phyloP scores from a whole-genome alignment of 2,113 vertebrate species.

The Boleophthalmus pectinirostris region DNA sequence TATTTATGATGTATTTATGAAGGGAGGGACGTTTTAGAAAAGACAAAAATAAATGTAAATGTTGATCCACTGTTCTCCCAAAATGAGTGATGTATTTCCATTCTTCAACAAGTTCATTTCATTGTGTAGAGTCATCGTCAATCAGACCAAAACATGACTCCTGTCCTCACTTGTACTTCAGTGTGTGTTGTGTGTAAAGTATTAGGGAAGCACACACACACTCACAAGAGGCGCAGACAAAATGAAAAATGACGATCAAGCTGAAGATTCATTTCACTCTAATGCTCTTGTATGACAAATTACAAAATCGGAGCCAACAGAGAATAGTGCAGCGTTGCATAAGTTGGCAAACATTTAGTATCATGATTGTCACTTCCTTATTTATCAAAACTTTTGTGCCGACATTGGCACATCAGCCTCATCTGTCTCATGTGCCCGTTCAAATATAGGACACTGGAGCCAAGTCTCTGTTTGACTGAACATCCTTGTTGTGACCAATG shows the following conservation, averaged over 20 bases:
- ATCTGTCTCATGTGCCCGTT: slow-evolving; percentile 45
- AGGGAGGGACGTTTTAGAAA: background rate
- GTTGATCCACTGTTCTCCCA: background rate
- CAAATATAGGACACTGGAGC: slow-evolving; percentile 22
- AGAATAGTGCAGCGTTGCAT: slow-evolving; percentile 23
- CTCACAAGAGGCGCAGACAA: background rate
- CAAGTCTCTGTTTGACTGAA: slow-evolving; percentile 30
- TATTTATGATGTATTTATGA: too few species aligned
- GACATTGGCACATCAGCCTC: slow-evolving; percentile 31
- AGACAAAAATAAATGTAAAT: background rate
- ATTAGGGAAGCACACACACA: background rate
- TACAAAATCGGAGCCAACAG: slow-evolving; percentile 19
- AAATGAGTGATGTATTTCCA: background rate
- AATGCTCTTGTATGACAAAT: slow-evolving; percentile 23
- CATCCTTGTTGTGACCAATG: slow-evolving; percentile 36
- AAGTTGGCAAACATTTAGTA: slow-evolving; percentile 37
- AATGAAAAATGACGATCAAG: background rate
- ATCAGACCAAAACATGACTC: background rate
- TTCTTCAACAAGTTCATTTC: background rate
- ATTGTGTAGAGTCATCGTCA: background rate
- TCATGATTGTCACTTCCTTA: slow-evolving; percentile 26
- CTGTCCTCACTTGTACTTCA: background rate
- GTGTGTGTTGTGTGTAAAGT: background rate
- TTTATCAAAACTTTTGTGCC: slow-evolving; percentile 49
- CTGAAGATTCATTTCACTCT: slow-evolving; percentile 1